Percentiles rank a stretch among this genome's conserved stretches.
Evolutionary conservation across 2,888 invertebrate species (phyloP).

Genomic region (Tenthredo notha): DNA sequence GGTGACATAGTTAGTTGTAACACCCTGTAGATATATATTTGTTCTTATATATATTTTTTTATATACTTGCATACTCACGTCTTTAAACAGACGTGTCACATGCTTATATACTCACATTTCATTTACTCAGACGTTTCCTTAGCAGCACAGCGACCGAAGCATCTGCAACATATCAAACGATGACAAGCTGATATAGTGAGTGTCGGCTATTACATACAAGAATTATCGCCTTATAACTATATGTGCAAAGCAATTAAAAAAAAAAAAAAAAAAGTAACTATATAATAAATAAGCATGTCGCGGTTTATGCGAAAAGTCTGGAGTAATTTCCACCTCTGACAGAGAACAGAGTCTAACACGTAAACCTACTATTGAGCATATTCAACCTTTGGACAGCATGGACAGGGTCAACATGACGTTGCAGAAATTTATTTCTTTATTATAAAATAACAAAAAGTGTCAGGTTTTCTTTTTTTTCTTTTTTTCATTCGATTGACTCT

Average conservation of each 20-base stretch:
- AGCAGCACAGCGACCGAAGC: constrained; percentile 70
- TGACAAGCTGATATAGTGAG: constrained; percentile 23
- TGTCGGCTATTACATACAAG: constrained; percentile 13
- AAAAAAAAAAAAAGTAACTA: background rate
- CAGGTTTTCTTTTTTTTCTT: background rate
- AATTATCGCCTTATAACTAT: background rate
- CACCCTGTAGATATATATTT: no score
- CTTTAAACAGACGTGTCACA: background rate
- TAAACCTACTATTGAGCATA: background rate
- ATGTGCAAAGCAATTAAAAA: constrained; percentile 2
- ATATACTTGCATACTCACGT: background rate
- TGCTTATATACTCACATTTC: constrained; percentile 67
- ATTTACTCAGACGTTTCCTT: constrained; percentile 71
- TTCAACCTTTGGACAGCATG: constrained; percentile 7
- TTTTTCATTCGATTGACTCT: background rate
- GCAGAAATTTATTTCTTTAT: background rate
- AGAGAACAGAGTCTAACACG: constrained; percentile 5
- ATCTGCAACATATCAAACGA: constrained; percentile 72
- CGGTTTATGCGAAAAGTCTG: constrained; percentile 9
- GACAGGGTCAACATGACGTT: constrained; percentile 12
- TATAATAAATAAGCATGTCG: constrained; percentile 2
- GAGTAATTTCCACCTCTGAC: constrained; percentile 26
- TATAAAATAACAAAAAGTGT: background rate
- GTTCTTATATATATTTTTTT: background rate
- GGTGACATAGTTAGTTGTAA: no score